A percentile compares a stretch with the other conserved stretches of the same genome.
Conservation (phyloP, 2,797 vertebrate species). For the Morelia viridis region DNA sequence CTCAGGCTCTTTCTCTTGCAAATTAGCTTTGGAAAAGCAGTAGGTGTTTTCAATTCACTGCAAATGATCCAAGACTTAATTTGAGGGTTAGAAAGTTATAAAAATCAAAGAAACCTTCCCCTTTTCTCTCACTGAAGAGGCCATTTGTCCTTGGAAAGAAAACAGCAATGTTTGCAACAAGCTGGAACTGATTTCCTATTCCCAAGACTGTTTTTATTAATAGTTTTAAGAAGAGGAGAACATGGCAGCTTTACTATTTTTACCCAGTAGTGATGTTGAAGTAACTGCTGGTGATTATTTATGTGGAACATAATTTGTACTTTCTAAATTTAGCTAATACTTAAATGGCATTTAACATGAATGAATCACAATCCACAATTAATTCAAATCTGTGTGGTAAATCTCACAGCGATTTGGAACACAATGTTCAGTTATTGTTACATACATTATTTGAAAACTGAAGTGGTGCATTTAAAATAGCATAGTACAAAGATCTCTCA, state of each 20-base stretch:
- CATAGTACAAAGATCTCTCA: not conserved
- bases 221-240: not conserved
- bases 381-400: conserved; percentile 1
- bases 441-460: not conserved
- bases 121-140: not conserved
- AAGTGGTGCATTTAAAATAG: not conserved
- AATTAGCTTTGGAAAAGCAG: not conserved
- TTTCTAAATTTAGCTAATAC: conserved; percentile 20
- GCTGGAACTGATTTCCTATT: conserved; percentile 2
- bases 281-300: conserved; percentile 23
- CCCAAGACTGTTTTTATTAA: not conserved
- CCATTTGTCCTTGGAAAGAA: not conserved
- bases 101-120: not conserved
- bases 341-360: conserved; percentile 20
- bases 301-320: conserved; percentile 12
- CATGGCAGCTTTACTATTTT: conserved; percentile 5
- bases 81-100: not conserved
- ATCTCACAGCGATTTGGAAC: not conserved
- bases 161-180: not conserved
- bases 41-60: not conserved
- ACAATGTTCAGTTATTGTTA: conserved; percentile 1
- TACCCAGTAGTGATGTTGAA: not conserved
- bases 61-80: not conserved
- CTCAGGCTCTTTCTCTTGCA: not conserved
- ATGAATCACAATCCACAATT: conserved; percentile 25